Evolutionary conservation across 2,113 vertebrate species (phyloP), one percentile per base, ranked within the genome.

Genomic region (Rutilus rutilus): DNA sequence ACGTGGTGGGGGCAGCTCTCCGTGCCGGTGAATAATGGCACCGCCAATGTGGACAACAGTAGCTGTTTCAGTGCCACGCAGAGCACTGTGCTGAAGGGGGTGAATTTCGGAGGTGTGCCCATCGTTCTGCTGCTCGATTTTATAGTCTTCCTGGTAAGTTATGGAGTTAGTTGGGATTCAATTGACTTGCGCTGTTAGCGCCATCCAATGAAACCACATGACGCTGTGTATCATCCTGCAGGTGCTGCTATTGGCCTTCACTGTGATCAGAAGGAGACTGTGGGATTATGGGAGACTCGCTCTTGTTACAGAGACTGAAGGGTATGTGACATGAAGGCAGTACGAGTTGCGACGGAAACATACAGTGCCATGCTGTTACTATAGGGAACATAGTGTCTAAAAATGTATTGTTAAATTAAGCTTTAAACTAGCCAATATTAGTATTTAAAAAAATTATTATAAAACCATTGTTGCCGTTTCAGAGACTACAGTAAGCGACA

Each of bases 221-320:
- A 42, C 0, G 74, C 85, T 90, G 4, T 74, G 88, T 91, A 90
- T 90, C 60, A 83, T 5, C 75, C 86, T 78, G 23, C 89, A 99
- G 98, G 8, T 96, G 83, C 91, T 99, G 92, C 92, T 98, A 85
- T 50, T 93, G 8, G 9, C 95, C 36, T 99, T 99, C 92, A 93
- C 96, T 6, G 1, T 96, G 82, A 97, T 99, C 93, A 95, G 98
- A 91, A 97, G 92, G 89, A 96, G 90, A 85, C 95, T 98, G 89
- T 98, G 97, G 98, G 98, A 99, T 91, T 97, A 97, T 0, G 97
- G 97, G 30, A 96, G 97, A 27, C 94, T 99, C 69, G 97, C 98
- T 1, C 90, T 99, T 83, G 95, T 99, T 2, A 95, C 97, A 50
- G 96, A 98, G 90, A 88, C 73, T 11, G 92, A 94, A 79, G 95